Base-by-base conservation (phyloP, 2,113 vertebrate species). In the Tretioscincus oriximinensis region DNA sequence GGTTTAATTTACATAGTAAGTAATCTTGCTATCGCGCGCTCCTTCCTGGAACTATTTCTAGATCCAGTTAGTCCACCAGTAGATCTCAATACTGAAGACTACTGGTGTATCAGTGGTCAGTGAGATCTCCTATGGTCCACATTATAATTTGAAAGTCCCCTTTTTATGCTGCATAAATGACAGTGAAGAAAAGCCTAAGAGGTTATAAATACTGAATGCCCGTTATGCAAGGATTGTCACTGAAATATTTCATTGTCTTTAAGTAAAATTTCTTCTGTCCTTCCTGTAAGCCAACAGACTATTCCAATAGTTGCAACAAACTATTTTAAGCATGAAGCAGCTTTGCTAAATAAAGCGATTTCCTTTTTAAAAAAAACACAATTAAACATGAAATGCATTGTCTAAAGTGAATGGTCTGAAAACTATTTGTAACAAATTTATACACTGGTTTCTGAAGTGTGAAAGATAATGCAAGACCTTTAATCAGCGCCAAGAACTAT, bases 361-460 rank as follows among this genome's bases (percentile, higher is more conserved):
- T 89, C 83, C 73, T 83, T 65, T 58, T 71, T 87, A 90, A 79
- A 0, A 11, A 80, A 82, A 91, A 90, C 61, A 72, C 74, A 93
- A 90, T 88, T 80, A 82, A 92, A 90, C 90, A 84, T 88, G 81
- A 92, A 92, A 93, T 88, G 89, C 66, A 79, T 61, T 71, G 90
- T 85, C 78, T 89, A 81, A 90, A 89, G 35, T 91, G 54, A 90
- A 18, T 83, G 82, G 91, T 81, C 88, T 94, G 89, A 90, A 90
- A 92, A 90, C 88, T 90, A 91, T 91, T 94, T 92, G 92, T 93
- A 87, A 88, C 90, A 90, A 90, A 89, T 92, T 92, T 89, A 95
- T 94, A 91, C 91, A 87, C 88, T 87, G 72, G 91, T 79, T 92
- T 94, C 84, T 84, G 84, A 91, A 89, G 83, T 76, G 58, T 87